A percentile compares a stretch with the other conserved stretches of the same genome.
phyloP scores from a whole-genome alignment of 2,888 invertebrate genomes.

The Amiota minor region DNA sequence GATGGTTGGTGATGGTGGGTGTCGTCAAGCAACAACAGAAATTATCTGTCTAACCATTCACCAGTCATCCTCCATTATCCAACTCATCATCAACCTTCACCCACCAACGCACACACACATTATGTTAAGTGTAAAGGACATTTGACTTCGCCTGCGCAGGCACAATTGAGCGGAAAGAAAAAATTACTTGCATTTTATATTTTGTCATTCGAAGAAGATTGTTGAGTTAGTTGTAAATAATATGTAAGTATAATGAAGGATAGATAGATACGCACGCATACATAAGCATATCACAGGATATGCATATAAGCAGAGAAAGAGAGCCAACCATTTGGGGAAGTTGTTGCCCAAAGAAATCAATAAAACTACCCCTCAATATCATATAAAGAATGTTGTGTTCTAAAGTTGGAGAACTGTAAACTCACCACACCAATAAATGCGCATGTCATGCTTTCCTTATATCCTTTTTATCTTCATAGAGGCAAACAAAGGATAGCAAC shows the following conservation, averaged over 20 bases:
- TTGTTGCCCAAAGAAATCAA: constrained; percentile 46
- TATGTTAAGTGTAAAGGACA: constrained; percentile 40
- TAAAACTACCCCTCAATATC: constrained; percentile 54
- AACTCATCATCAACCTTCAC: constrained; percentile 33
- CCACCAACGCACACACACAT: not conserved
- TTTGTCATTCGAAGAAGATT: constrained; percentile 56
- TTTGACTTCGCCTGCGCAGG: constrained; percentile 31
- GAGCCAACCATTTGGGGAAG: constrained; percentile 8
- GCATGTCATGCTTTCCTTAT: not conserved
- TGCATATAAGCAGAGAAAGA: no score
- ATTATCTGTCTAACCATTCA: no score
- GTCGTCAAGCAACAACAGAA: not conserved
- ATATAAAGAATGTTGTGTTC: constrained; percentile 26
- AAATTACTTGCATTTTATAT: constrained; percentile 68
- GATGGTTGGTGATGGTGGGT: not conserved
- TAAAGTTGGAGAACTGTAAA: constrained; percentile 20
- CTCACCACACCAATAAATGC: constrained; percentile 48
- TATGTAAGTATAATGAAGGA: constrained; percentile 26
- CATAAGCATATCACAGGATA: constrained; percentile 7
- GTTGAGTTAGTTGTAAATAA: constrained; percentile 41
- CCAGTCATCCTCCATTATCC: not conserved
- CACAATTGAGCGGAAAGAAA: constrained; percentile 70
- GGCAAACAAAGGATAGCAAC: constrained; percentile 47
- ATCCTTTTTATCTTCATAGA: not conserved
- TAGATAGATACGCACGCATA: constrained; percentile 24